Percentiles rank a stretch among this genome's conserved stretches.
Conservation (phyloP, 2,888 invertebrate genomes). For the Camptogramma bilineatum region DNA sequence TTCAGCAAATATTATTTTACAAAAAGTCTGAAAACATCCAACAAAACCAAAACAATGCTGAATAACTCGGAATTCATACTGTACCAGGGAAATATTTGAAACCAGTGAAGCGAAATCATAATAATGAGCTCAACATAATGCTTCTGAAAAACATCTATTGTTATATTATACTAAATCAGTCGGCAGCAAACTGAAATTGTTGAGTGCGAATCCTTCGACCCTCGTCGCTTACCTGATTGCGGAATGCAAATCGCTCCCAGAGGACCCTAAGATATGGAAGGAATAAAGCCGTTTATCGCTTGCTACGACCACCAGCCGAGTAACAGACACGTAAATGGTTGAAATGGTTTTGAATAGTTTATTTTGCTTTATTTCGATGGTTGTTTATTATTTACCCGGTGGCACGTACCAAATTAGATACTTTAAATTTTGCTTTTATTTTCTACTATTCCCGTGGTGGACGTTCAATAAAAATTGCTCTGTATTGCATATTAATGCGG, state of each 20-base stretch:
- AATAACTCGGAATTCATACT: background rate
- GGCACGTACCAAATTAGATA: conserved; percentile 20
- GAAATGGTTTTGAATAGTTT: conserved; percentile 67
- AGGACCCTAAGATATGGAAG: conserved; percentile 59
- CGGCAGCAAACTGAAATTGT: conserved; percentile 62
- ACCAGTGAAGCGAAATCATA: conserved; percentile 9
- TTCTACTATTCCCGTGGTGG: conserved; percentile 10
- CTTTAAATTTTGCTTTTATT: conserved; percentile 15
- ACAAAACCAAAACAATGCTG: background rate
- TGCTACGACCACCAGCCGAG: conserved; percentile 53
- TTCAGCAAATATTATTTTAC: background rate
- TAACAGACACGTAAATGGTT: conserved; percentile 62
- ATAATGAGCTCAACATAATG: conserved; percentile 38
- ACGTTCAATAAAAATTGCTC: background rate
- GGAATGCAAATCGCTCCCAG: conserved; percentile 64
- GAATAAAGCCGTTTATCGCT: conserved; percentile 62
- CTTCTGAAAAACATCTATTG: conserved; percentile 52
- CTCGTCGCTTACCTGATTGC: conserved; percentile 71
- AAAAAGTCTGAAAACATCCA: background rate
- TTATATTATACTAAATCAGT: conserved; percentile 56
- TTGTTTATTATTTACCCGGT: conserved; percentile 56
- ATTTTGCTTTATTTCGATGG: conserved; percentile 62
- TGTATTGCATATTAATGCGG: conserved; percentile 8
- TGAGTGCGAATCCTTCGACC: conserved; percentile 65
- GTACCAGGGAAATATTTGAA: background rate